Evolutionary conservation across 2,113 vertebrate genomes (phyloP), one percentile per base, ranked within the genome.

Genomic region (Cavia aperea): DNA sequence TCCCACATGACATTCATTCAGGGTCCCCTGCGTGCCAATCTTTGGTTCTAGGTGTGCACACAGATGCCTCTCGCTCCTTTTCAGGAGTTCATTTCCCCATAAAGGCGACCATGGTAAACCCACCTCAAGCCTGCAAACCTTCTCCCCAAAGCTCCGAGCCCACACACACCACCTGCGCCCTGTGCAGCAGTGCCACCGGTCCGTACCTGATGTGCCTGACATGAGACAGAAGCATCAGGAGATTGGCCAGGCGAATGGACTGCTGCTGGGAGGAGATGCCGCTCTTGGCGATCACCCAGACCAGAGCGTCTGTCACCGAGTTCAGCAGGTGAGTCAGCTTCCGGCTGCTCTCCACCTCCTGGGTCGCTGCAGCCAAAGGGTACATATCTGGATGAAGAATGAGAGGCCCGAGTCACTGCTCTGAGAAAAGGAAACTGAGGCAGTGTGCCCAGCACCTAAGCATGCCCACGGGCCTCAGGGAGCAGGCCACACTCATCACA

Each of bases 221-320:
- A 0, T 99, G 99, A 26, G 99, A 99, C 2, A 99, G 99, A 81
- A 99, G 98, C 99, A 99, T 99, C 95, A 99, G 96, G 86, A 99
- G 96, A 56, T 99, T 99, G 13, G 99, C 98, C 82, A 99, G 97
- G 6, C 99, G 98, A 1, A 98, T 96, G 0, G 99, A 98, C 97
- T 99, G 99, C 97, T 99, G 98, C 95, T 98, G 98, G 0, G 97
- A 97, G 12, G 98, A 97, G 91, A 99, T 96, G 0, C 99, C 99
- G 0, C 98, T 98, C 96, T 98, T 99, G 36, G 98, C 98, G 26
- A 99, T 99, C 92, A 98, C 98, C 99, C 99, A 99, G 95, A 99
- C 98, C 96, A 99, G 95, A 0, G 99, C 98, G 0, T 99, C 99
- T 0, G 99, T 99, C 95, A 99, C 98, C 0, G 98, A 95, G 1